Evolutionary conservation across 2,888 invertebrate species (phyloP).

Genomic region (Idaea dimidiata): DNA sequence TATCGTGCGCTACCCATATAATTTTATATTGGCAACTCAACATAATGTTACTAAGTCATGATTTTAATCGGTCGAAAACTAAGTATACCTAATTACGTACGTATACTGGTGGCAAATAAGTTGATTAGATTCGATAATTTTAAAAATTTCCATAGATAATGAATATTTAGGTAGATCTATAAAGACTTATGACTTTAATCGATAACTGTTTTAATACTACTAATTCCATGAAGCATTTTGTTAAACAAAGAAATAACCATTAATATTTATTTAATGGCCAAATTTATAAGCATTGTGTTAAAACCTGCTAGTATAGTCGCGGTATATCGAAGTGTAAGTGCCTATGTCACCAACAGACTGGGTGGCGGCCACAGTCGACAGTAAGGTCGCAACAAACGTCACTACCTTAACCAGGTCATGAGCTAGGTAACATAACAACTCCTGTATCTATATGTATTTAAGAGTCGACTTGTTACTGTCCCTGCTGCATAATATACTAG

Average conservation of each 20-base stretch:
- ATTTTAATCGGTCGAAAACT: background rate
- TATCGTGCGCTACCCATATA: background rate
- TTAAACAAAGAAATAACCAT: background rate
- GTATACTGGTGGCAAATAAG: background rate
- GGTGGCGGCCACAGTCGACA: conserved; percentile 34
- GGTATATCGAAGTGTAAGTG: background rate
- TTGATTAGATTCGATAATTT: background rate
- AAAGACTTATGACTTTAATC: background rate
- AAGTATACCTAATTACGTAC: background rate
- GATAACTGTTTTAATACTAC: background rate
- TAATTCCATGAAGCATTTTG: background rate
- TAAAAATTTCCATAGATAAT: background rate
- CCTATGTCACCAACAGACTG: conserved; percentile 43
- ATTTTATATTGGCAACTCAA: background rate
- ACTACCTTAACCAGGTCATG: conserved; percentile 60
- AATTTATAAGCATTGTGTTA: background rate
- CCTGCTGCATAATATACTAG: background rate
- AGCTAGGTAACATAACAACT: conserved; percentile 31
- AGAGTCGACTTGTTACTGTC: conserved; percentile 2
- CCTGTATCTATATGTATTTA: conserved; percentile 12
- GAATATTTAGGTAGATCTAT: background rate
- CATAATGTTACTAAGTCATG: background rate
- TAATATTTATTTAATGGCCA: no score
- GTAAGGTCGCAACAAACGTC: conserved; percentile 65
- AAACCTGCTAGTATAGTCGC: background rate